Base-by-base conservation (phyloP, 1,140 invertebrate genomes). In the Armadillidium nasatum region DNA sequence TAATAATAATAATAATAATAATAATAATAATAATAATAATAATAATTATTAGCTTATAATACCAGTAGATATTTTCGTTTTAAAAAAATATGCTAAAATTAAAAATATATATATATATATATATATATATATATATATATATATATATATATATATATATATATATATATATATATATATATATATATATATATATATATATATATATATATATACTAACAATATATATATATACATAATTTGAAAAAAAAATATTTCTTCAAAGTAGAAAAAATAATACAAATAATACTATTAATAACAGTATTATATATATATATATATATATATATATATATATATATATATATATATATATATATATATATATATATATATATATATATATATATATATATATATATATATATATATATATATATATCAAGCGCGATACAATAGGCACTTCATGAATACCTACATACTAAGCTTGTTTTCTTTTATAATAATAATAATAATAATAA, bases 101-200 rank as follows among this genome's bases (percentile, higher is more conserved):
- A n/a, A n/a, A n/a, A n/a, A n/a, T n/a, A 50, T 50, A 50, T 50
- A 50, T 50, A 50, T 50, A 50, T 50, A 50, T 50, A 50, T 50
- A 50, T 50, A 50, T 50, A 50, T 50, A 50, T 50, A 50, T 50
- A 50, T 50, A 50, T 50, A 50, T 50, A 50, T 50, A 50, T 50
- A 50, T 50, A 50, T 50, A 50, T 50, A 50, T 50, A 50, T 50
- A 50, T 50, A 50, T 50, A 50, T n/a, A 50, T 50, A 50, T 50
- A 50, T 50, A 50, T 10, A 10, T 10, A 10, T 10, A 10, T 10
- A 50, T 50, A 50, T 50, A 50, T 50, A 50, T 50, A 50, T 50
- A 50, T 50, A 50, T 50, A 50, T 50, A 50, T 50, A 50, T 50
- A 50, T n/a, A 50, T 50, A 50, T 50, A 50, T 50, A 50, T 50